Evolutionary conservation across 2,888 invertebrate genomes (phyloP).

Genomic region (Andricus quercusramuli): DNA sequence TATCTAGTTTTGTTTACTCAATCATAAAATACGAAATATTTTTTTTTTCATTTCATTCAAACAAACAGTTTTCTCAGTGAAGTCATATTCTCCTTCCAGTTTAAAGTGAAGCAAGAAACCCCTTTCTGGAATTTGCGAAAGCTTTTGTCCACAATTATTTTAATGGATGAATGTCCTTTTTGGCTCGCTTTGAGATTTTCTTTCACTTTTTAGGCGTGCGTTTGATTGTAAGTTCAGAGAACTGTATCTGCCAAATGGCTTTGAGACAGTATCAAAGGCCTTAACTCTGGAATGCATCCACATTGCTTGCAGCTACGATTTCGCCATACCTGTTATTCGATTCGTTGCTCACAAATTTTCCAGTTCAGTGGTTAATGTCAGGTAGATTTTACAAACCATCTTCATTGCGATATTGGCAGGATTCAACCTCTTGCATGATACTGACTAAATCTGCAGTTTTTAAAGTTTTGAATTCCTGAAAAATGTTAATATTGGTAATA

Average conservation of each 20-base stretch:
- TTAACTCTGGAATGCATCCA: neutral
- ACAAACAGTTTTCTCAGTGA: too few species aligned
- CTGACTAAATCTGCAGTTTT: too few species aligned
- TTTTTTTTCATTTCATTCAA: too few species aligned
- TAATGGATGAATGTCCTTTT: constrained; percentile 16
- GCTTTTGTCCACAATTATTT: neutral
- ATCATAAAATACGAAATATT: too few species aligned
- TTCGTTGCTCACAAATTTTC: neutral
- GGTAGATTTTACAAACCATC: neutral
- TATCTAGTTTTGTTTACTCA: too few species aligned
- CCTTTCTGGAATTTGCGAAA: constrained; percentile 6
- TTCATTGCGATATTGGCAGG: neutral
- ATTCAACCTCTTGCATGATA: neutral
- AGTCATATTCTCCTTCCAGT: too few species aligned
- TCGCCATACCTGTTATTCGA: constrained; percentile 10
- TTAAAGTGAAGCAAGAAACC: neutral
- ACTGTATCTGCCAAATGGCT: constrained; percentile 25
- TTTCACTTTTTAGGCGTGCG: neutral
- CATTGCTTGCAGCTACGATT: constrained; percentile 6
- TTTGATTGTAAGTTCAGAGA: constrained; percentile 23
- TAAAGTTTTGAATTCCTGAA: too few species aligned
- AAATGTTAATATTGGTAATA: too few species aligned
- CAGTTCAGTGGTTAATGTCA: neutral
- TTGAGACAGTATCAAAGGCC: constrained; percentile 18
- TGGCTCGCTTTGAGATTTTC: neutral